Conservation (phyloP, 2,888 invertebrate genomes). For the Glaucopsyche alexis region DNA sequence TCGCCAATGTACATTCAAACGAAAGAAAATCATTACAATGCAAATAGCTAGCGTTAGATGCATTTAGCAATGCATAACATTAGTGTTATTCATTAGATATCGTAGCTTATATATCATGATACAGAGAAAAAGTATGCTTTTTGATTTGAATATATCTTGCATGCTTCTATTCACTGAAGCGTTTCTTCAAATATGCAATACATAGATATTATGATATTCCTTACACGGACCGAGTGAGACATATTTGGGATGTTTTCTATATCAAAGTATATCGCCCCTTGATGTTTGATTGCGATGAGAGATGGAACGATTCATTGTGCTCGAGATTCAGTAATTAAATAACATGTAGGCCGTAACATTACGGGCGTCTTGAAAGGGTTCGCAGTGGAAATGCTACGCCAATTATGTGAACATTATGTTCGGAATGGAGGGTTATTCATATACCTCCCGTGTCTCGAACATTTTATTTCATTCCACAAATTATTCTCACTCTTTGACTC, state of each 20-base stretch:
- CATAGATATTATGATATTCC: background rate
- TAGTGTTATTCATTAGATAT: background rate
- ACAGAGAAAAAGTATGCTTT: background rate
- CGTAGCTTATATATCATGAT: background rate
- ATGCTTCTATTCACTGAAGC: background rate
- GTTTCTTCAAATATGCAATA: background rate
- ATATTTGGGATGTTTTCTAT: constrained; percentile 25
- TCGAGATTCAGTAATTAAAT: constrained; percentile 79
- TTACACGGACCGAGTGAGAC: background rate
- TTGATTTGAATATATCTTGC: background rate
- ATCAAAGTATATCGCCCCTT: constrained; percentile 23
- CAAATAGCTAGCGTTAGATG: constrained; percentile 14
- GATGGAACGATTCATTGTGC: constrained; percentile 72
- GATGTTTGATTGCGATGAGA: constrained; percentile 44
- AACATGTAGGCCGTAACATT: constrained; percentile 77
- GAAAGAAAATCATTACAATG: constrained; percentile 23
- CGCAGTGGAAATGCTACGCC: constrained; percentile 77
- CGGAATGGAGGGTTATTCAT: constrained; percentile 75
- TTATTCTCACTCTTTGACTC: constrained; percentile 25
- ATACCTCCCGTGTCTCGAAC: constrained; percentile 43
- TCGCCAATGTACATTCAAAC: background rate
- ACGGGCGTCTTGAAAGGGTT: constrained; percentile 77
- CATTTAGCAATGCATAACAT: background rate
- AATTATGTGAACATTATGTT: constrained; percentile 78
- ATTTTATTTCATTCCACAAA: constrained; percentile 31